Evolutionary conservation across 2,113 vertebrate genomes (phyloP).

Genomic region (sheep (Ovis aries)): DNA sequence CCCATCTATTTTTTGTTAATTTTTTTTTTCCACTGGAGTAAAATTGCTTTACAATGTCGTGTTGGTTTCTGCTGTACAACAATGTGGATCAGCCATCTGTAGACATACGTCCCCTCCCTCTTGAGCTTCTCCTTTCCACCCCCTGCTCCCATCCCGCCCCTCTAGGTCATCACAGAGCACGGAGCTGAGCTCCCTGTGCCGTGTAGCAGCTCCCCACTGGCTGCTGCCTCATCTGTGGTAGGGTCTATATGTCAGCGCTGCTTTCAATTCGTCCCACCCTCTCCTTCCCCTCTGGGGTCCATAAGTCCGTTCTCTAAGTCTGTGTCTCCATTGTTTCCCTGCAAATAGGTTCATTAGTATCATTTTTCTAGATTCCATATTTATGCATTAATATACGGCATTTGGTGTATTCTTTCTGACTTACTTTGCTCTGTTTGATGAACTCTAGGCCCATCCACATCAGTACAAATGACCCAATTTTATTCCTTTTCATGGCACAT

Average conservation of each 20-base stretch:
- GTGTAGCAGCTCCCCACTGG: background rate
- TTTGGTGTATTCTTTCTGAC: background rate
- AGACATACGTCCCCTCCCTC: background rate
- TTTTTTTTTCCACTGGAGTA: background rate
- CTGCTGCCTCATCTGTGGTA: background rate
- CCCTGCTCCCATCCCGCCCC: fast-evolving
- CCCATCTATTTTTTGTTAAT: background rate
- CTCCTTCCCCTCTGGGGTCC: background rate
- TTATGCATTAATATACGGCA: background rate
- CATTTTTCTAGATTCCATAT: background rate
- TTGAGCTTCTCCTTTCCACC: background rate
- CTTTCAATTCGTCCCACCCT: background rate
- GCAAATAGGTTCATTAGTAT: background rate
- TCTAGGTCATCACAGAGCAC: background rate
- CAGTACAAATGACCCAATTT: background rate
- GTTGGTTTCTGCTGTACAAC: background rate
- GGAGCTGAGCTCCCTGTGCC: background rate
- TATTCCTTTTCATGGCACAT: background rate
- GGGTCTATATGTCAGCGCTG: background rate
- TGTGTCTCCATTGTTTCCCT: background rate
- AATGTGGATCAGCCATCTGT: background rate
- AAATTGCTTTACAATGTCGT: background rate
- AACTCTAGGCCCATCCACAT: background rate
- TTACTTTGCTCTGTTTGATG: background rate
- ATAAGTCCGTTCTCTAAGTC: background rate